Base-by-base conservation (phyloP, 2,113 vertebrate species). In the Corythoichthys intestinalis region DNA sequence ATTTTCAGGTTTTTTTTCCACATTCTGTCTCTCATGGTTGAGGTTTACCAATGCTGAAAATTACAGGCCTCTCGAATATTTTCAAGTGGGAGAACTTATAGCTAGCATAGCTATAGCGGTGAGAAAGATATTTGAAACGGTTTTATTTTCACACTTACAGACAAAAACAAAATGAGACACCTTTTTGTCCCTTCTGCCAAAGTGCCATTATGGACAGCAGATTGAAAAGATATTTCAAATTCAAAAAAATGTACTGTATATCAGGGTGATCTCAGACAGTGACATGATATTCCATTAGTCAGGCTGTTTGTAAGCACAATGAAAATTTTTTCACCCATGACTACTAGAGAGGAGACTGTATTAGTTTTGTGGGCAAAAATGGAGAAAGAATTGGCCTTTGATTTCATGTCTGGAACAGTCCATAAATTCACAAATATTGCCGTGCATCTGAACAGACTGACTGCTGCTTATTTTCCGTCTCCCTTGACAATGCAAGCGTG, bases 401-500 rank as follows among this genome's bases (percentile, higher is more conserved):
- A 83, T 89, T 81, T 80, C 84, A 72, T 84, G 75, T 74, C 72
- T 75, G 77, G 65, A 86, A 82, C 82, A 66, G 79, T 50, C 76
- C 80, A 87, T 90, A 87, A 88, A 91, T 90, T 28, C 86, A 84
- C 71, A 75, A 80, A 83, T 80, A 87, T 87, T 82, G 84, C 75
- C 65, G 78, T 85, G 78, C 83, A 79, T 79, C 75, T 72, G 54
- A 70, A 77, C 80, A 74, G 70, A 84, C 67, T 74, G 64, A 60
- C 78, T 79, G 83, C 80, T 35, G 63, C 86, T 87, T 87, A 89
- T 82, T 83, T 79, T 82, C 79, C 72, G 68, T 75, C 74, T 69
- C 70, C 66, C 75, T 71, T 86, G 80, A 78, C 77, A 68, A 58
- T 77, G 78, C 76, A 76, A 60, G 78, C 34, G 44, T 78, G 72